Percentiles rank a stretch among this genome's conserved stretches.
These are phyloP conservation scores for Gymnoscopelus braueri DNA, from an alignment of 2,797 vertebrate species.

Conservation along the genomic window DNA sequence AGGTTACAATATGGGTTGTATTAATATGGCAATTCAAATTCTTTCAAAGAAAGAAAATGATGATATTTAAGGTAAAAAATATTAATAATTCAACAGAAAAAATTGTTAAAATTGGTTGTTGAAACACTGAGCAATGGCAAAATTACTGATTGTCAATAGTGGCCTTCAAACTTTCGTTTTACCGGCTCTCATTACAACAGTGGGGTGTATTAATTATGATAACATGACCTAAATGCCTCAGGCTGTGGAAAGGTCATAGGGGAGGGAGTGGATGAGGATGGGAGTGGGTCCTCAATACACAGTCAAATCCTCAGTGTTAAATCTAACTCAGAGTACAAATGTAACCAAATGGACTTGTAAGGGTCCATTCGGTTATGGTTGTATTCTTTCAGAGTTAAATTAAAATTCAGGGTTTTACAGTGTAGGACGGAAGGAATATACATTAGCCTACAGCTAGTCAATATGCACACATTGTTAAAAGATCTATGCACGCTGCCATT, in stretches of 20 bases:
- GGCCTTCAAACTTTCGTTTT: not conserved
- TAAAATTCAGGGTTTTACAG: not conserved
- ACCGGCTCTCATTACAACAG: conserved; percentile 19
- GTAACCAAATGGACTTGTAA: too few relatives aligned
- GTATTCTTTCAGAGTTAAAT: too few relatives aligned
- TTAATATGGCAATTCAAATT: too few relatives aligned
- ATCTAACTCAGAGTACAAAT: too few relatives aligned
- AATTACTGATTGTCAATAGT: not conserved
- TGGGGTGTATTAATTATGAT: conserved; percentile 42
- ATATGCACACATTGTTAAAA: conserved; percentile 48
- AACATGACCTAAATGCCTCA: conserved; percentile 27
- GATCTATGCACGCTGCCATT: conserved; percentile 33
- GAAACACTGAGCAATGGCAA: not conserved
- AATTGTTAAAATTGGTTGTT: conserved; percentile 7
- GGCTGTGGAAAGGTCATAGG: conserved; percentile 60
- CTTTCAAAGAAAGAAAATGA: not conserved
- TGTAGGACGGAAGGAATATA: conserved; percentile 40
- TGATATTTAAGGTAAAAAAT: not conserved
- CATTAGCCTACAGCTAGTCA: conserved; percentile 37
- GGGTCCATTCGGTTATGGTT: too few relatives aligned
- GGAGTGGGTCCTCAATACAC: conserved; percentile 1
- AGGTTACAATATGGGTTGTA: too few relatives aligned
- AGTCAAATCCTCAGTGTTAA: not conserved
- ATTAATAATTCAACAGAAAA: not conserved
- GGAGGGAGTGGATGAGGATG: conserved; percentile 55